Conservation (phyloP, 2,113 vertebrate genomes). For the Passer montanus region DNA sequence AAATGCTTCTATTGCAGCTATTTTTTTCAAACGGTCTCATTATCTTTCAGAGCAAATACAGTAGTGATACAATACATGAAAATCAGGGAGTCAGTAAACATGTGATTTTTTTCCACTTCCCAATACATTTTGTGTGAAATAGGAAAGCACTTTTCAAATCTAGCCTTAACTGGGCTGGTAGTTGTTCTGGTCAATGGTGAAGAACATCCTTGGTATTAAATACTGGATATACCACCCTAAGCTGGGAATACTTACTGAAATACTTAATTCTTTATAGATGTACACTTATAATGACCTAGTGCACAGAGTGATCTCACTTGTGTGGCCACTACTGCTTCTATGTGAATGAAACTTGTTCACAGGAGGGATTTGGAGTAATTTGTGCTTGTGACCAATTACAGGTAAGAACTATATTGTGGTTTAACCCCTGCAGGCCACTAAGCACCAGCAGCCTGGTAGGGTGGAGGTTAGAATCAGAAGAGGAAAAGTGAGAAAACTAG, state of each 20-base stretch:
- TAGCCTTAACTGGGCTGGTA: not conserved
- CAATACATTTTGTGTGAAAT: not conserved
- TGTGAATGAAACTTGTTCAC: not conserved
- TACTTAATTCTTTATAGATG: not conserved
- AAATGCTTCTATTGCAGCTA: not conserved
- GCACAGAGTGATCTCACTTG: not conserved
- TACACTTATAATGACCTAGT: not conserved
- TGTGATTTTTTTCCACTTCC: not conserved
- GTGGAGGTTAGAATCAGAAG: not conserved
- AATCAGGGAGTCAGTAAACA: not conserved
- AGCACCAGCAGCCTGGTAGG: not conserved
- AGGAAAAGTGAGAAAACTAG: not conserved
- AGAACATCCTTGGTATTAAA: not conserved
- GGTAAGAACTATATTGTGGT: not conserved
- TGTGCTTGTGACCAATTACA: not conserved
- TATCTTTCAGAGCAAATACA: not conserved
- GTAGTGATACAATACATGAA: not conserved
- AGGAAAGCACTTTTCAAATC: not conserved
- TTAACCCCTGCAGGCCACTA: not conserved
- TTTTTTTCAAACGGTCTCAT: not conserved
- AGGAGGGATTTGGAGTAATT: not conserved
- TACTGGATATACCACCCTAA: not conserved
- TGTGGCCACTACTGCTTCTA: not conserved
- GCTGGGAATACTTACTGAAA: not conserved
- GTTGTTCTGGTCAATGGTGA: not conserved